Percentiles rank a stretch among this genome's conserved stretches.
phyloP scores from a whole-genome alignment of 2,888 invertebrate genomes.

The Philereme vetulata region DNA sequence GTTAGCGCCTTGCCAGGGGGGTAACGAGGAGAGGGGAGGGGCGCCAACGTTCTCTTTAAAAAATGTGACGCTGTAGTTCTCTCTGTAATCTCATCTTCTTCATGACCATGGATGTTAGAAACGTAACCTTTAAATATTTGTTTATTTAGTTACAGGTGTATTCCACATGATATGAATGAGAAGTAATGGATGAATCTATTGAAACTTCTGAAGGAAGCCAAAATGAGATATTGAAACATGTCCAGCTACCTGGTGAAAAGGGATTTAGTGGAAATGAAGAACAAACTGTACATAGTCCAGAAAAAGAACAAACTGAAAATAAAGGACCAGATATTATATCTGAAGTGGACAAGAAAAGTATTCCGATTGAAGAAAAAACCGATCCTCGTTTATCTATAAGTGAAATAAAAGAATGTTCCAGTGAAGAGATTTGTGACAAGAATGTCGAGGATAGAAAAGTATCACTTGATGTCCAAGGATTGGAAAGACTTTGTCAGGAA shows the following conservation, averaged over 20 bases:
- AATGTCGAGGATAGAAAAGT: conserved; percentile 8
- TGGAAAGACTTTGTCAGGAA: conserved; percentile 6
- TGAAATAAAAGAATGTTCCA: conserved; percentile 3
- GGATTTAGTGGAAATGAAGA: neutral
- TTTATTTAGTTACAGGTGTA: conserved; percentile 58
- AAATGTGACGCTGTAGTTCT: conserved; percentile 67
- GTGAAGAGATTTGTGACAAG: conserved; percentile 1
- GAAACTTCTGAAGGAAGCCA: conserved; percentile 43
- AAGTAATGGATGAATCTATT: conserved; percentile 66
- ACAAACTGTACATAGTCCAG: conserved; percentile 1
- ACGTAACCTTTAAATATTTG: conserved; percentile 59
- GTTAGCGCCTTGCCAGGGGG: conserved; percentile 72
- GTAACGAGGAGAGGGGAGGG: conserved; percentile 58
- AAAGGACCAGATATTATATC: conserved; percentile 11
- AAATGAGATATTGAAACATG: conserved; percentile 5
- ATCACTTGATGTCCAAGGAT: conserved; percentile 3
- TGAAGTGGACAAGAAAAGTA: conserved; percentile 5
- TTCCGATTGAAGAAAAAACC: neutral
- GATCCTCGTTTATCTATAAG: neutral
- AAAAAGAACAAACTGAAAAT: conserved; percentile 9
- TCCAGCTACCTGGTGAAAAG: conserved; percentile 4
- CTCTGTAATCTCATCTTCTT: conserved; percentile 53
- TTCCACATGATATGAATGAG: conserved; percentile 71
- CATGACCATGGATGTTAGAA: conserved; percentile 39
- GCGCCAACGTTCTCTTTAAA: conserved; percentile 61